Base-by-base conservation (phyloP, 2,888 invertebrate genomes). In the Hedychridium roseum region DNA sequence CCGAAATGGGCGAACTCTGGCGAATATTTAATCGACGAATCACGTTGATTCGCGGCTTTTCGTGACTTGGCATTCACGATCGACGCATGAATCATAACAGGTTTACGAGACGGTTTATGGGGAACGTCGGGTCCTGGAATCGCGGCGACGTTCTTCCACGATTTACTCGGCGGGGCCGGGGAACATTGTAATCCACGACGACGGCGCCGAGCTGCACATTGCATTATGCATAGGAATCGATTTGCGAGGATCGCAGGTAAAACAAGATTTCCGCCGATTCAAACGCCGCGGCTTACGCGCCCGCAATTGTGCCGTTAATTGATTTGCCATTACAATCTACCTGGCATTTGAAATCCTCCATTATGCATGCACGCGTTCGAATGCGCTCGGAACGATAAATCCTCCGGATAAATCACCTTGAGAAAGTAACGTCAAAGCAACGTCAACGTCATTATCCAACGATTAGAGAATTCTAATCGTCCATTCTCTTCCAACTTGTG, bases 141-240 rank as follows among this genome's bases (percentile, higher is more conserved):
- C 7, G 9, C 39, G 39, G 16, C 31, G n/a, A n/a, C n/a, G 17
- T 34, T 28, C 32, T 26, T 17, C 45, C 23, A 27, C 18, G 17
- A 12, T 12, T 20, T 17, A 7, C 11, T 28, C 11, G 15, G 12
- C 17, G 43, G 12, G 7, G 12, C 28, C 14, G 17, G 32, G 16
- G 17, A 15, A 32, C 32, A 17, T 9, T 14, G 43, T 27, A 39
- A 40, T 37, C 47, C 41, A 37, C 42, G 30, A 39, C 27, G 43
- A 21, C 38, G 27, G 32, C 18, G 42, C 6, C 11, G 7, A 11
- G 6, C 17, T 28, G 14, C 26, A 26, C 32, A 7, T 45, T 42
- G 52, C 51, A 56, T 60, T 43, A 60, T 50, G 43, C 38, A 42
- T 50, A 7, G 17, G 36, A 14, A 37, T 37, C 31, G 46, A 46